Base-by-base conservation (phyloP, 2,888 invertebrate species). In the Antheraea assamensis region DNA sequence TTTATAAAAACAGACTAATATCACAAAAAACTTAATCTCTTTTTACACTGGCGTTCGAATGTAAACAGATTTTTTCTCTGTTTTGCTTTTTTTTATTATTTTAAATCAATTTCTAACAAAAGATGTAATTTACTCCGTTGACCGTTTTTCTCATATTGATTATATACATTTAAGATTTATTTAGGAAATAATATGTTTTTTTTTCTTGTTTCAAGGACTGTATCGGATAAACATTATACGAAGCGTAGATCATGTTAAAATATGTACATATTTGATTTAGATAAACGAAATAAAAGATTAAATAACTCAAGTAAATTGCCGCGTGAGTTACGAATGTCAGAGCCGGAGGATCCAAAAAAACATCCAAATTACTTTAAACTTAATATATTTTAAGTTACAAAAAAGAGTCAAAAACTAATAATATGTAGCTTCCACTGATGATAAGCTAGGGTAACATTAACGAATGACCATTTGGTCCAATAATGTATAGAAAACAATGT, bases 1-100 rank as follows among this genome's bases (percentile, higher is more conserved):
- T 30, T 30, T 64, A 27, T 17, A 68, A 68, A 68, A 68, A 68
- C 68, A 35, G 21, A 35, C 61, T 68, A 68, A 68, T 68, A 35
- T 68, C 21, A n/a, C 10, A 68, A 68, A 68, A 66, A 68, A 68
- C 17, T 68, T 68, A 68, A 68, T 68, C 68, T 68, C 68, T 68
- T 68, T 68, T 68, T 68, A 68, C 68, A 35, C 19, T 35, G 5
- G 8, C 66, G n/a, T 68, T 68, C 68, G 35, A 68, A 68, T 68
- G 68, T 68, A 68, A 68, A 68, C 68, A 68, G n/a, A 35, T 31
- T 68, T 68, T 68, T 68, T 64, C 30, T 3, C 61, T 17, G 42
- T 42, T 42, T 42, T 13, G 42, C 42, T 42, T 42, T 42, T 42
- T 42, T 42, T 42, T 42, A 35, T 42, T 42, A 64, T 27, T 64